Evolutionary conservation across 2,888 invertebrate genomes (phyloP).

Genomic region (Acleris laterana): DNA sequence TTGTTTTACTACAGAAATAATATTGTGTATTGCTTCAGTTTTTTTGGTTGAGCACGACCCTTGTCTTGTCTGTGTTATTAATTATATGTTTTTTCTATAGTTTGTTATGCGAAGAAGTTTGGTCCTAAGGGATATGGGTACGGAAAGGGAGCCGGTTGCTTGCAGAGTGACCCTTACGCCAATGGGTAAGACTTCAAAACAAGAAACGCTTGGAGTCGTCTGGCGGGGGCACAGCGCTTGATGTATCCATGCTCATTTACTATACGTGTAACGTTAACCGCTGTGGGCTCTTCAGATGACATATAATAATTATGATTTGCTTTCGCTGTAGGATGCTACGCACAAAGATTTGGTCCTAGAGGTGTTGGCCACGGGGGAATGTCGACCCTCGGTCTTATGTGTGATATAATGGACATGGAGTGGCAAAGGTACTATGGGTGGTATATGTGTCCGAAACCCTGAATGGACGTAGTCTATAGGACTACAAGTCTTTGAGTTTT

Average conservation of each 20-base stretch:
- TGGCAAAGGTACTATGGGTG: constrained; percentile 87
- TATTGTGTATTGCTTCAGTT: constrained; percentile 15
- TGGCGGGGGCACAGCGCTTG: constrained; percentile 69
- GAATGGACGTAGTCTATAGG: constrained; percentile 56
- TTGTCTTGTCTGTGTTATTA: constrained; percentile 49
- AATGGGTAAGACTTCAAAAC: constrained; percentile 88
- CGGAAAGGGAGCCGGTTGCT: constrained; percentile 97
- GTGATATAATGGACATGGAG: constrained; percentile 91
- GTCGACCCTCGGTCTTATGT: constrained; percentile 92
- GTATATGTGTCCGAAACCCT: constrained; percentile 48
- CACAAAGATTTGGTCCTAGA: constrained; percentile 97
- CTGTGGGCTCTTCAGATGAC: constrained; percentile 69
- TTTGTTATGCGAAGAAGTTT: constrained; percentile 98
- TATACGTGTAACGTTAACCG: constrained; percentile 38
- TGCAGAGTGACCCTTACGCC: constrained; percentile 94
- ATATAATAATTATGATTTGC: constrained; percentile 72
- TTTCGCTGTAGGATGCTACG: constrained; percentile 94
- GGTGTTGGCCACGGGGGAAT: constrained; percentile 97
- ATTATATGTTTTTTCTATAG: constrained; percentile 81
- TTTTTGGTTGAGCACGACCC: constrained; percentile 19
- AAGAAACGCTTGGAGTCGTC: constrained; percentile 61
- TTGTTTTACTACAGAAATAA: constrained; percentile 1
- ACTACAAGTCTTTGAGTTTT: constrained; percentile 47
- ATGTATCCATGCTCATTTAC: constrained; percentile 37
- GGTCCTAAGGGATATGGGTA: constrained; percentile 99